Conservation (phyloP, 1,140 invertebrate species). For the Drosophila auraria region DNA sequence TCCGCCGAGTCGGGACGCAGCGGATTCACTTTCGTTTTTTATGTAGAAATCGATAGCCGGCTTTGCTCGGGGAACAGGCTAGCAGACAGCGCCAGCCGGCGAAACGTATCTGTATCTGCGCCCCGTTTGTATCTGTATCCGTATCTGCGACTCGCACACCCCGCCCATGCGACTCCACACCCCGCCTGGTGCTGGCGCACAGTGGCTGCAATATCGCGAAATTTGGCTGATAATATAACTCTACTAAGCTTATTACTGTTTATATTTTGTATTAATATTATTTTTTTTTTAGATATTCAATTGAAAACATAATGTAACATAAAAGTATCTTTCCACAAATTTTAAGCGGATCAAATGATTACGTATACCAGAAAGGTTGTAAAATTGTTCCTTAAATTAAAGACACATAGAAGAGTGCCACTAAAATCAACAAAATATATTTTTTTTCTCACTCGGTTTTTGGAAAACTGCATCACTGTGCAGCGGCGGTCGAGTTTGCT, state of each 20-base stretch:
- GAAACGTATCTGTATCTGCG: conserved; percentile 28
- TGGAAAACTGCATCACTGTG: conserved; percentile 1
- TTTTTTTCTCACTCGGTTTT: neutral
- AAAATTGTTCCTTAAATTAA: no score
- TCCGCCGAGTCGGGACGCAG: neutral
- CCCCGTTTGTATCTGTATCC: conserved; percentile 29
- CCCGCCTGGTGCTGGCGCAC: neutral
- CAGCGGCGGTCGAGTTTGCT: neutral
- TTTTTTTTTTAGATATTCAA: no score
- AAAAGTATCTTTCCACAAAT: no score
- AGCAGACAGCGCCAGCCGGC: conserved; percentile 40
- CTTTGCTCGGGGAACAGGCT: conserved; percentile 74
- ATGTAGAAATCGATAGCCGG: conserved; percentile 81
- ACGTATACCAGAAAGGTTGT: no score
- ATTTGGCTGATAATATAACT: no score
- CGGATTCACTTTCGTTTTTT: conserved; percentile 79
- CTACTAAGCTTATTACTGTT: no score
- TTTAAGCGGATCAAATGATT: no score
- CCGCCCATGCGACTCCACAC: no score
- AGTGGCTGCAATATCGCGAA: neutral
- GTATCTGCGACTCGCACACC: conserved; percentile 9
- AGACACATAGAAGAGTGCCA: no score
- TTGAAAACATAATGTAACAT: no score
- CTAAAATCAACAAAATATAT: neutral
- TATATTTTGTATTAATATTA: no score